A percentile compares a stretch with the other conserved stretches of the same genome.
Evolutionary conservation across 2,888 invertebrate genomes (phyloP).

Genomic region (Aleiodes testaceus): DNA sequence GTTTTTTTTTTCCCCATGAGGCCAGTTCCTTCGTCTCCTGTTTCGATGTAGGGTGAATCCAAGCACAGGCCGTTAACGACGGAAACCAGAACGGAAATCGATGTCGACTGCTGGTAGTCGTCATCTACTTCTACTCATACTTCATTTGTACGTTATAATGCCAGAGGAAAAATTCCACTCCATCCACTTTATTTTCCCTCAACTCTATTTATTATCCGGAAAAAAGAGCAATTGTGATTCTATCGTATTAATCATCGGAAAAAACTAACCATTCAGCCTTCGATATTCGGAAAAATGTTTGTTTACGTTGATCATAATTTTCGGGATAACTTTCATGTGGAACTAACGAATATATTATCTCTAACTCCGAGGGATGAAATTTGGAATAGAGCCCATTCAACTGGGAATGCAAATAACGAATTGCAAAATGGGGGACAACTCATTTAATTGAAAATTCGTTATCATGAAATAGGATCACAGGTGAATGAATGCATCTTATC

Average conservation of each 20-base stretch:
- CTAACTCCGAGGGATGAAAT: not conserved
- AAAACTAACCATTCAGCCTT: not conserved
- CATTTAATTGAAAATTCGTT: constrained; percentile 26
- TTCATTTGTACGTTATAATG: constrained; percentile 7
- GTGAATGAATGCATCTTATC: constrained; percentile 4
- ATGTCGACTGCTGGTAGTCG: constrained; percentile 12
- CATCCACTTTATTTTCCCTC: too few relatives aligned
- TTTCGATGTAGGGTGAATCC: not conserved
- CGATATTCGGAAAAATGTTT: constrained; percentile 1
- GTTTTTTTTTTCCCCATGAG: constrained; percentile 7
- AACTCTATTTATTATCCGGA: too few relatives aligned
- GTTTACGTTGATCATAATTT: constrained; percentile 7
- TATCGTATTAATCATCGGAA: not conserved
- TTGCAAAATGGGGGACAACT: not conserved
- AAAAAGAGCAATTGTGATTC: not conserved
- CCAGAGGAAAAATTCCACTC: not conserved
- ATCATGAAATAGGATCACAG: constrained; percentile 6
- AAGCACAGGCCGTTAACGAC: constrained; percentile 20
- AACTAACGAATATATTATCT: constrained; percentile 14
- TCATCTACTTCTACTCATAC: not conserved
- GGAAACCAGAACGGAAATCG: constrained; percentile 38
- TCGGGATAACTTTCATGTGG: not conserved
- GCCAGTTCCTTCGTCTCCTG: constrained; percentile 11
- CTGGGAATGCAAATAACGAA: not conserved
- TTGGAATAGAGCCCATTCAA: constrained; percentile 19